A percentile compares a stretch with the other conserved stretches of the same genome.
Evolutionary conservation across 2,888 invertebrate genomes (phyloP).

Genomic region (Trimorus sp.): DNA sequence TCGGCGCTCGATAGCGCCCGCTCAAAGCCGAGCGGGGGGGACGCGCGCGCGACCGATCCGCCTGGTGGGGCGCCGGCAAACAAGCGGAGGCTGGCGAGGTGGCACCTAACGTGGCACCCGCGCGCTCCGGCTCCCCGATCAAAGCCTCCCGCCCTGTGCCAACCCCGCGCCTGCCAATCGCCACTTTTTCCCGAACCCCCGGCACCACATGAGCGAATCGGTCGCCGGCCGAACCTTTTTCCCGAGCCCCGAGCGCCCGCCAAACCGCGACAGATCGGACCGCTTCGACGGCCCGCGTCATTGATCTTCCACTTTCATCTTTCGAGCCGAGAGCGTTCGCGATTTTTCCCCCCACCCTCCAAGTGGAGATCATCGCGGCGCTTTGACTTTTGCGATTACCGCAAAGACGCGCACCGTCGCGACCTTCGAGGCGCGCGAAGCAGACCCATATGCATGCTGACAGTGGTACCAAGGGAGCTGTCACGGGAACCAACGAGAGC

Average conservation of each 20-base stretch:
- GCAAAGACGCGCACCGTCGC: slow-evolving; percentile 3
- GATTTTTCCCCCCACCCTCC: slow-evolving; percentile 60
- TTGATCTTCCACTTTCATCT: slow-evolving; percentile 66
- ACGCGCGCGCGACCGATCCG: slow-evolving; percentile 27
- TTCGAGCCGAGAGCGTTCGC: slow-evolving; percentile 10
- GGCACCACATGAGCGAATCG: slow-evolving; percentile 70
- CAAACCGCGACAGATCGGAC: slow-evolving; percentile 63
- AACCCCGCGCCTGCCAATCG: slow-evolving; percentile 80
- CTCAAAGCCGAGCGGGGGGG: slow-evolving; percentile 66
- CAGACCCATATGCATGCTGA: slow-evolving; percentile 32
- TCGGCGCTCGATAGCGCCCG: slow-evolving; percentile 74
- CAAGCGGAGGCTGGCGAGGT: slow-evolving; percentile 80
- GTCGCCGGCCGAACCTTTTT: slow-evolving; percentile 72
- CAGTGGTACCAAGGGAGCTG: slow-evolving; percentile 52
- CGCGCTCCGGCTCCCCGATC: slow-evolving; percentile 80
- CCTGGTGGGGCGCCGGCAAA: slow-evolving; percentile 70
- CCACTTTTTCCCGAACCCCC: slow-evolving; percentile 75
- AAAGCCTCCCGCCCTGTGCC: slow-evolving; percentile 75
- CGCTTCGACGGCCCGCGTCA: slow-evolving; percentile 64
- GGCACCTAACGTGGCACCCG: slow-evolving; percentile 80
- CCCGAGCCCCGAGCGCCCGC: slow-evolving; percentile 70
- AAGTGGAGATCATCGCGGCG: slow-evolving; percentile 22
- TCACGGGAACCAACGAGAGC: slow-evolving; percentile 37
- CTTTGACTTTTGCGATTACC: slow-evolving; percentile 34
- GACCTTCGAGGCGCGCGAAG: background rate